Evolutionary conservation across 2,888 invertebrate genomes (phyloP).

Genomic region (Lissonota sp.): DNA sequence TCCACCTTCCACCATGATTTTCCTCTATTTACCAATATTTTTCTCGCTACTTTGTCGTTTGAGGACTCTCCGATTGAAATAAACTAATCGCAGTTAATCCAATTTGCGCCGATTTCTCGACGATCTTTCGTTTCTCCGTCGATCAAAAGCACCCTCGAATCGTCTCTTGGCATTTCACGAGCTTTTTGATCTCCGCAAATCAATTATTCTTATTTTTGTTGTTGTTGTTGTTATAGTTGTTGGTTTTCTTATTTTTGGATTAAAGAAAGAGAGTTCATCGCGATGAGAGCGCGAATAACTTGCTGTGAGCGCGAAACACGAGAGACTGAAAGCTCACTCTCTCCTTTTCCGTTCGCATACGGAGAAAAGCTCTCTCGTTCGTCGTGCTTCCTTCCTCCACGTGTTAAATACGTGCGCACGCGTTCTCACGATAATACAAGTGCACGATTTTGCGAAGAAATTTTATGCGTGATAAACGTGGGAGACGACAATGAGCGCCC

Average conservation of each 20-base stretch:
- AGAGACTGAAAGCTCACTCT: conserved; percentile 74
- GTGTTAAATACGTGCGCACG: conserved; percentile 76
- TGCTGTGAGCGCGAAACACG: conserved; percentile 67
- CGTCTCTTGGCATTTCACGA: no score
- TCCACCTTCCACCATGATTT: conserved; percentile 50
- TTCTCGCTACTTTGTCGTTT: background rate
- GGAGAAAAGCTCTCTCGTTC: conserved; percentile 66
- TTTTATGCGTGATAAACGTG: background rate
- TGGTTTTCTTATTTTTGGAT: no score
- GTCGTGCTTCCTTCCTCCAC: conserved; percentile 71
- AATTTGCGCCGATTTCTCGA: no score
- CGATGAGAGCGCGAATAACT: conserved; percentile 24
- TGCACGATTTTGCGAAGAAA: background rate
- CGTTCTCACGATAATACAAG: conserved; percentile 64
- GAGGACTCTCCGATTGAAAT: no score
- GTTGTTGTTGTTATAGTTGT: no score
- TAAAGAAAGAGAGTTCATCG: background rate
- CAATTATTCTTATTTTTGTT: no score
- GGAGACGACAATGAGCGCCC: background rate
- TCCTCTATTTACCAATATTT: background rate
- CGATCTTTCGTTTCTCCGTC: no score
- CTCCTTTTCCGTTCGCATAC: conserved; percentile 42
- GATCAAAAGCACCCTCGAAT: no score
- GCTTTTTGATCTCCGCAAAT: no score
- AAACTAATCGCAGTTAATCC: no score